Evolutionary conservation across 2,113 vertebrate species (phyloP), one percentile per base, ranked within the genome.

Genomic region (Sterrhoptilus dennistouni): DNA sequence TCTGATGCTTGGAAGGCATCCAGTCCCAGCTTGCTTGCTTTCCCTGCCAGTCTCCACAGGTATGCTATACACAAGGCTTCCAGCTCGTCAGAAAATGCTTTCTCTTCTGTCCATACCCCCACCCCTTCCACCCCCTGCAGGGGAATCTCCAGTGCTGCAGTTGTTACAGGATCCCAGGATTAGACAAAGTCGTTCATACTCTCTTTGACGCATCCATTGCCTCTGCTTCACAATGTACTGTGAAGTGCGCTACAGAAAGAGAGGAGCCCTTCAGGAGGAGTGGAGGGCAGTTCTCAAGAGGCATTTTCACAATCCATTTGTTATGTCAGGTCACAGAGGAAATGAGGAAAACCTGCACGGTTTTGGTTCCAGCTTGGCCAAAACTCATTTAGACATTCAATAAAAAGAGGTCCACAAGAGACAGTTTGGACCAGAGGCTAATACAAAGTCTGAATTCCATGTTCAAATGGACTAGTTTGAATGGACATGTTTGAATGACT

Each of bases 11-110:
- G 97, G 97, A 98, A 96, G 36, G 63, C 80, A 96, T 97, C 98
- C 97, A 97, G 91, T 84, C 89, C 71, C 96, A 80, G 52, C 93
- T 95, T 79, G 36, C 83, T 87, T 11, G 1, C 52, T 93, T 93
- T 90, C 90, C 89, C 95, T 97, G 95, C 96, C 97, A 96, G 87
- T 93, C 97, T 87, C 97, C 93, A 96, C 96, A 94, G 98, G 97
- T 89, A 88, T 74, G 93, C 29, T 47, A 83, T 90, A 93, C 94
- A 96, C 85, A 96, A 93, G 91, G 78, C 81, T 97, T 95, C 85
- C 90, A 96, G 77, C 64, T 93, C 95, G 92, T 94, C 82, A 72
- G 92, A 94, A 91, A 94, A 91, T 6, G 24, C 90, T 96, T 64
- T 76, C 45, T 87, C 80, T 64, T 87, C 68, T 94, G 75, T 91